A percentile compares a stretch with the other conserved stretches of the same genome.
Evolutionary conservation across 2,797 vertebrate genomes (phyloP).

Genomic region (Momotus momota): DNA sequence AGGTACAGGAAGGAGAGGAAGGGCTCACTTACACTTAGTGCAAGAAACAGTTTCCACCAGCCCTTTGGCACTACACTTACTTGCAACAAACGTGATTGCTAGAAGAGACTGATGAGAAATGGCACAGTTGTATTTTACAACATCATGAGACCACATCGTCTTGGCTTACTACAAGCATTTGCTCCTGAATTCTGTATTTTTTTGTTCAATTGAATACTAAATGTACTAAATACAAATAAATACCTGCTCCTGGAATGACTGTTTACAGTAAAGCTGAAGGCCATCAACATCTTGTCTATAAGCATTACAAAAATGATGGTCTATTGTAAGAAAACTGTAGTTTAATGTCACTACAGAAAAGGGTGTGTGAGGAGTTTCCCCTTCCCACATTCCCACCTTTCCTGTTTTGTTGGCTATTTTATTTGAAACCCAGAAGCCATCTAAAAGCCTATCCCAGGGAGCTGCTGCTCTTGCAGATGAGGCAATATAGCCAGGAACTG

Average conservation of each 20-base stretch:
- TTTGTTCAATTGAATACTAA: not conserved
- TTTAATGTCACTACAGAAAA: not conserved
- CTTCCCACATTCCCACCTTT: too few species aligned
- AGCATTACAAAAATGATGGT: not conserved
- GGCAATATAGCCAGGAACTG: not conserved
- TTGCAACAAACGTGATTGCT: not conserved
- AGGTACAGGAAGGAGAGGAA: not conserved
- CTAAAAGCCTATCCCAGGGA: accelerated
- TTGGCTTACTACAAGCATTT: not conserved
- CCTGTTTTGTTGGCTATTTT: too few species aligned
- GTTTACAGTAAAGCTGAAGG: not conserved
- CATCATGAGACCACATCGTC: not conserved
- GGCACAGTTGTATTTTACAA: not conserved
- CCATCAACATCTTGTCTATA: not conserved
- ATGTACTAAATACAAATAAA: not conserved
- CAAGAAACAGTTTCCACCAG: not conserved
- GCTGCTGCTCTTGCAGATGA: not conserved
- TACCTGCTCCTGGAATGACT: not conserved
- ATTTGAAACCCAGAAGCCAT: not conserved
- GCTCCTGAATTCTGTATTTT: not conserved
- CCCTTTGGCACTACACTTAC: not conserved
- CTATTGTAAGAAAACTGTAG: not conserved
- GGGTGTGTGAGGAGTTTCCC: not conserved
- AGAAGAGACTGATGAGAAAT: not conserved
- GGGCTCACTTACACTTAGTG: not conserved